Base-by-base conservation (phyloP, 2,888 invertebrate genomes). In the Erebia aethiops region DNA sequence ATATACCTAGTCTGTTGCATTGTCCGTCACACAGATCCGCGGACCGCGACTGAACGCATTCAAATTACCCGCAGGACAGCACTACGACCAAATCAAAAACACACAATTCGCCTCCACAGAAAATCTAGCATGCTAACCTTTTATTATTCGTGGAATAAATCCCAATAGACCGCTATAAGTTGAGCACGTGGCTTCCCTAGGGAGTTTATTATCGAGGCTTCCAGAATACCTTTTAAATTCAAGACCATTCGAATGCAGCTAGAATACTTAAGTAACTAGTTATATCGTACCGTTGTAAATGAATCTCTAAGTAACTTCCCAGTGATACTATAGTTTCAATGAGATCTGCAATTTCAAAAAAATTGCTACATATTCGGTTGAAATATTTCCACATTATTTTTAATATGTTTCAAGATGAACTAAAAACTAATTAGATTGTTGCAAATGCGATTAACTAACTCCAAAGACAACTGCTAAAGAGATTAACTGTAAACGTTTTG, bases 131-230 rank as follows among this genome's bases (percentile, higher is more conserved):
- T 9, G 9, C 51, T n/a, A 52, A 18, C 54, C 54, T 54, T 54
- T 54, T 26, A 26, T 13, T 13, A 60, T 43, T 16, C 16, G 41
- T 41, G 35, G n/a, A 62, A 18, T 46, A 21, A 49, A 62, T 11
- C 62, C 21, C 46, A 62, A 11, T 49, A 62, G 49, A 62, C 21
- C 46, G 11, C 62, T 49, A 49, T 62, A 49, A 49, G 21, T 49
- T 21, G 14, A 18, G 62, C 49, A 49, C 13, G 61, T 14, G 14
- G 21, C 21, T 5, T 21, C 62, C 49, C 62, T 5, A 49, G 49
- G 49, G 62, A 62, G 61, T 61, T 61, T 49, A 49, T 62, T 62
- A 21, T 62, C 13, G 21, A 46, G 62, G 62, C 49, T 46, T 62
- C 62, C 13, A 21, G 49, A 49, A 49, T 14, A 46, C 49, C 46